Percentiles rank a stretch among this genome's conserved stretches.
These are phyloP conservation scores for Pedicia rivosa DNA, from an alignment of 2,888 invertebrate genomes.

Conservation along the genomic window DNA sequence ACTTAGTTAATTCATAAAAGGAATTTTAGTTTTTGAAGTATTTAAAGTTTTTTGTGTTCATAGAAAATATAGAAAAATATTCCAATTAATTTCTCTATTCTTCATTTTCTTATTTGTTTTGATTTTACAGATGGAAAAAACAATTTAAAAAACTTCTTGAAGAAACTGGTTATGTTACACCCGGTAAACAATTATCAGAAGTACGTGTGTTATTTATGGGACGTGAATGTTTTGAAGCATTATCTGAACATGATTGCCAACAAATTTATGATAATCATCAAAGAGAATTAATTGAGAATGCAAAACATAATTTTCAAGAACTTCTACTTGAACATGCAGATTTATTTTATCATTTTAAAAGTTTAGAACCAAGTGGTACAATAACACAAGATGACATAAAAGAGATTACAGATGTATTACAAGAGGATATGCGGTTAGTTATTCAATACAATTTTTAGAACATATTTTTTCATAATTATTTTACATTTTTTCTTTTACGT, in stretches of 20 bases:
- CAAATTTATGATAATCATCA: slow-evolving; percentile 91
- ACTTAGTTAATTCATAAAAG: not conserved
- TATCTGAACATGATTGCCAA: slow-evolving; percentile 79
- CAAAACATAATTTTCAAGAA: slow-evolving; percentile 86
- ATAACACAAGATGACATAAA: slow-evolving; percentile 89
- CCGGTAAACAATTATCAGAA: slow-evolving; percentile 84
- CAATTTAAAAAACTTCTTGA: slow-evolving; percentile 86
- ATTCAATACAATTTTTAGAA: not conserved
- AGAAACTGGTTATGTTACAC: slow-evolving; percentile 88
- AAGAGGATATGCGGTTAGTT: slow-evolving; percentile 75
- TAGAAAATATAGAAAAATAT: slow-evolving; percentile 6
- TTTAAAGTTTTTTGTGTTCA: slow-evolving; percentile 1
- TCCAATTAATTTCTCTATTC: slow-evolving; percentile 4
- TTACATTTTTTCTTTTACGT: no score
- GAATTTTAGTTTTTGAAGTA: not conserved
- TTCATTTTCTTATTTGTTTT: slow-evolving; percentile 3
- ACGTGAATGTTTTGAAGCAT: slow-evolving; percentile 82
- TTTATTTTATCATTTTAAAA: slow-evolving; percentile 84
- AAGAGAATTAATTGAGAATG: slow-evolving; percentile 72
- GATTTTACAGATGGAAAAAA: slow-evolving; percentile 61
- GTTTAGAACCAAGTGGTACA: slow-evolving; percentile 73
- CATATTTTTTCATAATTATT: slow-evolving; percentile 4
- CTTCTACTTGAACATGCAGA: slow-evolving; percentile 83
- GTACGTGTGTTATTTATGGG: slow-evolving; percentile 86
- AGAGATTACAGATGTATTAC: slow-evolving; percentile 79